Evolutionary conservation across 2,797 vertebrate species (phyloP).

Genomic region (Poecile montanus): DNA sequence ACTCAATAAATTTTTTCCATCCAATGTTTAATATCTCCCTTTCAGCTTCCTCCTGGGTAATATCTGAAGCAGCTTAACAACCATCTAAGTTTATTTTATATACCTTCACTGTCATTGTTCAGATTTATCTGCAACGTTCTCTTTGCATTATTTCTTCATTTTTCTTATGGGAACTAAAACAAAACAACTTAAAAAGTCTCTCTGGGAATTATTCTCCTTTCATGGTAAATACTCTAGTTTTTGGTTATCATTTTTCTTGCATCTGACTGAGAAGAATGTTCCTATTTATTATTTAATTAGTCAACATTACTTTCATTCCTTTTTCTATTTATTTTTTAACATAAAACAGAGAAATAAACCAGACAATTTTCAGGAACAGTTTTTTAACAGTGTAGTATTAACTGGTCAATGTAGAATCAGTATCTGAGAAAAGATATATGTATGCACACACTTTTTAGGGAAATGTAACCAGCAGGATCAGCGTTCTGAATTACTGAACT

Average conservation of each 20-base stretch:
- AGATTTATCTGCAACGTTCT: not conserved
- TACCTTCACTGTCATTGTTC: not conserved
- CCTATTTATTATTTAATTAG: not conserved
- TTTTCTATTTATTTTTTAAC: not conserved
- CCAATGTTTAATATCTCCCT: not conserved
- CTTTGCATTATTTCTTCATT: not conserved
- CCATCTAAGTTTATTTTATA: not conserved
- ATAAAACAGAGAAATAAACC: not conserved
- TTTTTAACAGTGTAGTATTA: not conserved
- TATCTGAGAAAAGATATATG: not conserved
- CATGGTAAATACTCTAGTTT: not conserved
- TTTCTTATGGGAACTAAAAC: not conserved
- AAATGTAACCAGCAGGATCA: not conserved
- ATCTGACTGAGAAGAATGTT: not conserved
- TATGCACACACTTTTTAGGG: not conserved
- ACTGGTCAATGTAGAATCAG: not conserved
- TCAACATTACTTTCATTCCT: not conserved
- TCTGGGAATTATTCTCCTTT: not conserved
- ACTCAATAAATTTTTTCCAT: not conserved
- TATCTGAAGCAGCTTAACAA: not conserved
- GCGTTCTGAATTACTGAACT: not conserved
- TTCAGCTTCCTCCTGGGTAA: not conserved
- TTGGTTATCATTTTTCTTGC: not conserved
- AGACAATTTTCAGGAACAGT: not conserved
- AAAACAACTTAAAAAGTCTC: not conserved